Conservation (phyloP, 1,140 invertebrate genomes). For the Drosophila triauraria region DNA sequence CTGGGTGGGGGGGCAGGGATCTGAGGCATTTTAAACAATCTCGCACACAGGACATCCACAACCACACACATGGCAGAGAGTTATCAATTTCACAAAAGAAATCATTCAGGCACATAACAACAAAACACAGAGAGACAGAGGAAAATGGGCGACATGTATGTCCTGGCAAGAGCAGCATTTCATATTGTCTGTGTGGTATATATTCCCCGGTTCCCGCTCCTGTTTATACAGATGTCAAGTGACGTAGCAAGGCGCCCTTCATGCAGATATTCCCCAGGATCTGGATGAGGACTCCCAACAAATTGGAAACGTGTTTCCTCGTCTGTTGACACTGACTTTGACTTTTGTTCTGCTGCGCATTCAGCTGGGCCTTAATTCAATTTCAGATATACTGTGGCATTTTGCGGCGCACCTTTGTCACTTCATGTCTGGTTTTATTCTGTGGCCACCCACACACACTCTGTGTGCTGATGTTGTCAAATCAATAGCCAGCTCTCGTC, state of each 20-base stretch:
- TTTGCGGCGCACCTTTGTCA: slow-evolving; percentile 44
- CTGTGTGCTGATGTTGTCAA: slow-evolving; percentile 29
- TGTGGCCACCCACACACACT: slow-evolving; percentile 22
- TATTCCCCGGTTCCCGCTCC: slow-evolving; percentile 9
- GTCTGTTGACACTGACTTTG: slow-evolving; percentile 49
- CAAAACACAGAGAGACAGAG: slow-evolving; percentile 50
- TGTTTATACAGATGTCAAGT: slow-evolving; percentile 72
- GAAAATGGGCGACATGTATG: slow-evolving; percentile 44
- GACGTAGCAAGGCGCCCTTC: slow-evolving; percentile 19
- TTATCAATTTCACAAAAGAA: slow-evolving; percentile 78
- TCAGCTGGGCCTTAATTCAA: slow-evolving; percentile 71
- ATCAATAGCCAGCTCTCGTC: slow-evolving; percentile 38
- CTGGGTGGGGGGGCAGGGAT: slow-evolving; percentile 10
- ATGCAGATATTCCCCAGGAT: slow-evolving; percentile 12
- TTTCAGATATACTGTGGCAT: slow-evolving; percentile 45
- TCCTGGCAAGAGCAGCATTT: slow-evolving; percentile 46
- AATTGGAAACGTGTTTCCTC: slow-evolving; percentile 72
- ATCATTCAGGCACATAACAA: slow-evolving; percentile 74
- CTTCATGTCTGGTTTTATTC: slow-evolving; percentile 13
- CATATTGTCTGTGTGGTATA: slow-evolving; percentile 27
- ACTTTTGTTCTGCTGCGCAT: slow-evolving; percentile 63
- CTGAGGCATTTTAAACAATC: slow-evolving; percentile 59
- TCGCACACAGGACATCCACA: slow-evolving; percentile 21
- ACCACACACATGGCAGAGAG: slow-evolving; percentile 18
- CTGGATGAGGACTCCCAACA: slow-evolving; percentile 44